These are phyloP conservation scores for Stenolophus ochropezus DNA, from an alignment of 2,888 invertebrate genomes.

Conservation along the genomic window DNA sequence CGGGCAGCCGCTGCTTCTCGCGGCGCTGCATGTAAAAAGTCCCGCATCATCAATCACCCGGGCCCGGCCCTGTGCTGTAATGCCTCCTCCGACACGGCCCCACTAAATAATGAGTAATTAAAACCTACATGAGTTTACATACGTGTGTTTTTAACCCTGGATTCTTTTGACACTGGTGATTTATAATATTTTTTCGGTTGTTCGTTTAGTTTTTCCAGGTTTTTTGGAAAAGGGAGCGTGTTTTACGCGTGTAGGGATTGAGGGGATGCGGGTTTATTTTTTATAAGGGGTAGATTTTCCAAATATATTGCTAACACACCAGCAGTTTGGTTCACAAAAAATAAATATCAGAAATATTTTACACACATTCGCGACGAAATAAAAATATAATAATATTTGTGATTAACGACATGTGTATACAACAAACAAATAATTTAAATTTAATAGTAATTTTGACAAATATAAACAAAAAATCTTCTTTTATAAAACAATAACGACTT, in stretches of 20 bases:
- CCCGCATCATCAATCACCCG: constrained; percentile 56
- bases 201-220: constrained; percentile 42
- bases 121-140: constrained; percentile 65
- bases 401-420: too few species aligned
- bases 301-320: neutral
- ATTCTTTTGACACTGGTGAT: constrained; percentile 52
- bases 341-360: neutral
- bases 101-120: constrained; percentile 65
- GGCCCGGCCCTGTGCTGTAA: constrained; percentile 34
- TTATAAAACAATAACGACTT: too few species aligned
- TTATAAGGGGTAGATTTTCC: constrained; percentile 5
- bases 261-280: constrained; percentile 15
- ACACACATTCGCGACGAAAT: too few species aligned
- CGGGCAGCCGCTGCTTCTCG: constrained; percentile 57
- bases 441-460: too few species aligned
- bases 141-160: constrained; percentile 54
- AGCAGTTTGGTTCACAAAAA: neutral
- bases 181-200: constrained; percentile 51
- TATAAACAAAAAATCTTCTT: too few species aligned
- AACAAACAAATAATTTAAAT: too few species aligned
- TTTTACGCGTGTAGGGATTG: constrained; percentile 29
- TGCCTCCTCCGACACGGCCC: constrained; percentile 50
- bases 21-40: constrained; percentile 54
- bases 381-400: too few species aligned
- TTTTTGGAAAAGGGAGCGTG: constrained; percentile 26